Evolutionary conservation across 2,888 invertebrate genomes (phyloP).

Genomic region (Elegia similella): DNA sequence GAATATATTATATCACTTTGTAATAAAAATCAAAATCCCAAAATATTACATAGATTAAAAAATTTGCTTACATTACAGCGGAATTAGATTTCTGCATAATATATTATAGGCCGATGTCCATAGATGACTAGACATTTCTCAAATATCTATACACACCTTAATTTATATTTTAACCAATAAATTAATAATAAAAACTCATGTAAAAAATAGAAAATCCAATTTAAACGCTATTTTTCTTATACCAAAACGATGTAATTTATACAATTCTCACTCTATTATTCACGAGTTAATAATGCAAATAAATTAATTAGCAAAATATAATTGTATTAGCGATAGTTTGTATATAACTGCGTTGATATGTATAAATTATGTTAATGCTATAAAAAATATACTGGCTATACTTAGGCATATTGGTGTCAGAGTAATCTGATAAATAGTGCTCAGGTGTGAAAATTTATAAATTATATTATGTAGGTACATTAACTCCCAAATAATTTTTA

Average conservation of each 20-base stretch:
- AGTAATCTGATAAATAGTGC: background rate
- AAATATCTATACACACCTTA: background rate
- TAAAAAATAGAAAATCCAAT: background rate
- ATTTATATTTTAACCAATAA: background rate
- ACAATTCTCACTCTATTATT: conserved; percentile 12
- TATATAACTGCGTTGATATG: conserved; percentile 11
- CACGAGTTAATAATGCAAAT: conserved; percentile 10
- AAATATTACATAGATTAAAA: background rate
- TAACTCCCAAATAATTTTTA: too few species aligned
- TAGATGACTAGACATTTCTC: background rate
- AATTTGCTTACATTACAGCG: background rate
- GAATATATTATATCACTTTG: background rate
- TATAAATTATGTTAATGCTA: conserved; percentile 17
- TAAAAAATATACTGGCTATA: background rate
- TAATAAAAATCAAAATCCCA: background rate
- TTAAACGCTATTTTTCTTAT: background rate
- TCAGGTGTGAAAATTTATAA: background rate
- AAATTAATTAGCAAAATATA: conserved; percentile 9
- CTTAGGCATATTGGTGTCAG: background rate
- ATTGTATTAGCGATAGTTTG: conserved; percentile 7
- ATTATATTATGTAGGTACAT: too few species aligned
- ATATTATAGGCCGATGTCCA: background rate
- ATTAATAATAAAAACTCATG: background rate
- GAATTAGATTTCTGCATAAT: background rate
- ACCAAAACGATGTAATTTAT: background rate